Conservation (phyloP, 2,113 vertebrate genomes). For the Pica pica region DNA sequence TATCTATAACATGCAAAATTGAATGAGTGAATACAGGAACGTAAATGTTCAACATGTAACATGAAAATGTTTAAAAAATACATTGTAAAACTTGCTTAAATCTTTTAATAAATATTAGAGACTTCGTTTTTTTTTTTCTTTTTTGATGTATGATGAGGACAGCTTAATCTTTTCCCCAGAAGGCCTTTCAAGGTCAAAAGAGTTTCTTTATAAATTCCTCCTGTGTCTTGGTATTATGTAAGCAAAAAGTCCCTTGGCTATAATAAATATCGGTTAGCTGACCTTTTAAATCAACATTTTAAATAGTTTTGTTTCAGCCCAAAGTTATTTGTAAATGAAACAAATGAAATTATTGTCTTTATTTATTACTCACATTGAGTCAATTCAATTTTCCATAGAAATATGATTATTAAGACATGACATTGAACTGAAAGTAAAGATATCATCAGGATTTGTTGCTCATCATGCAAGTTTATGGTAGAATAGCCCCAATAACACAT, state of each 20-base stretch:
- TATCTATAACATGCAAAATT: neutral
- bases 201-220: slow-evolving; percentile 29
- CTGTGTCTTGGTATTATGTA: slow-evolving; percentile 33
- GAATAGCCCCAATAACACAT: neutral
- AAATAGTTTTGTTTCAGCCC: slow-evolving; percentile 38
- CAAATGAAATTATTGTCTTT: neutral
- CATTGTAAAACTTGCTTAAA: neutral
- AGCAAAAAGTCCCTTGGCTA: slow-evolving; percentile 1
- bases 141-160: neutral
- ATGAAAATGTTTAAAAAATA: neutral
- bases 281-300: slow-evolving; percentile 34
- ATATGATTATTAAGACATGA: neutral
- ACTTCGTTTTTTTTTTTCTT: neutral
- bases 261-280: slow-evolving; percentile 38
- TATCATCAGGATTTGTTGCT: neutral
- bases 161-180: neutral
- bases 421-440: neutral
- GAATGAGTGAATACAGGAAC: neutral
- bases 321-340: slow-evolving; percentile 52
- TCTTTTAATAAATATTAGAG: neutral
- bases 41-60: neutral
- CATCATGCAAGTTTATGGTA: neutral
- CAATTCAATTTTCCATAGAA: slow-evolving; percentile 10
- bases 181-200: neutral
- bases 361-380: slow-evolving; percentile 25